A percentile compares a stretch with the other conserved stretches of the same genome.
Evolutionary conservation across 2,113 vertebrate genomes (phyloP).

Genomic region (Copsychus sechellarum): DNA sequence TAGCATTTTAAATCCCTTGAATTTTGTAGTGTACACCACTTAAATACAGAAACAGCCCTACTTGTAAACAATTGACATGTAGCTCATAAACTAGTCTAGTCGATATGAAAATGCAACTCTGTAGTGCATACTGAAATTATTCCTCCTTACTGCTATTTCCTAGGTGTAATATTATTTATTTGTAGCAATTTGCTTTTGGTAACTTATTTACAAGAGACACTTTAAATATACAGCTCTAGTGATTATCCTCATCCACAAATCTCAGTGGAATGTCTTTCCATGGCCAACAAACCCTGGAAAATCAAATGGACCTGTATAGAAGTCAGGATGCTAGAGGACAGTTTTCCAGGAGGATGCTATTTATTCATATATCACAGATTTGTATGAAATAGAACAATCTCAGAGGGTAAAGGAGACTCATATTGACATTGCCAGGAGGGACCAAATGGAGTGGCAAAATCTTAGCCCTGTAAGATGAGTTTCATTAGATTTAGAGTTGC

Average conservation of each 20-base stretch:
- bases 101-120: slow-evolving; percentile 36
- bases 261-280: not conserved
- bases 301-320: not conserved
- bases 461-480: not conserved
- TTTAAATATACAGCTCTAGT: not conserved
- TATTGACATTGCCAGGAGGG: not conserved
- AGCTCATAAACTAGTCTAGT: slow-evolving; percentile 48
- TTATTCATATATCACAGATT: not conserved
- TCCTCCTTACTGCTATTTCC: not conserved
- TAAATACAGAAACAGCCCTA: slow-evolving; percentile 34
- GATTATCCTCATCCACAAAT: not conserved
- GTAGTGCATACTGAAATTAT: not conserved
- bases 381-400: not conserved
- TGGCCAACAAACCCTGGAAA: not conserved
- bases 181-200: not conserved
- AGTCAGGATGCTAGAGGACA: not conserved
- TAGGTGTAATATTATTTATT: not conserved
- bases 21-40: slow-evolving; percentile 19
- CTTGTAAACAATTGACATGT: slow-evolving; percentile 9
- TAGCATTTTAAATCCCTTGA: slow-evolving; percentile 34
- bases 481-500: not conserved
- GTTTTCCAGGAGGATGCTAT: not conserved
- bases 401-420: not conserved
- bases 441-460: not conserved
- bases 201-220: not conserved